Conservation (phyloP, 2,113 vertebrate species). For the Tragulus kanchil region DNA sequence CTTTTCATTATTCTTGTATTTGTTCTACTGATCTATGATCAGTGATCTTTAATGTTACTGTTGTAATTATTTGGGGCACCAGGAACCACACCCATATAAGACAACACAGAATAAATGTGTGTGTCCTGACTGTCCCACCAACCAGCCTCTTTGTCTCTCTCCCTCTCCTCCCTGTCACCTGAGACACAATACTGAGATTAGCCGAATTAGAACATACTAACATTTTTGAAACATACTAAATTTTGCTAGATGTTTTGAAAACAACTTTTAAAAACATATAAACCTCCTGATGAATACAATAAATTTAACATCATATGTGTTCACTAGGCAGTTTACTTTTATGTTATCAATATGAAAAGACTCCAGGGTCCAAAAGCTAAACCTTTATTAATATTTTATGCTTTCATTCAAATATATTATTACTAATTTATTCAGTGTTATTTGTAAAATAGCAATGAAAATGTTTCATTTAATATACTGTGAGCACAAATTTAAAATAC, state of each 20-base stretch:
- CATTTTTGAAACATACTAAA: not conserved
- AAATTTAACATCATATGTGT: not conserved
- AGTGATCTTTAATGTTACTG: not conserved
- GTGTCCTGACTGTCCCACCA: not conserved
- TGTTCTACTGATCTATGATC: not conserved
- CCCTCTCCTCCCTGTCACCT: not conserved
- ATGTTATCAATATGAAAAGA: not conserved
- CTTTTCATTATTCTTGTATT: not conserved
- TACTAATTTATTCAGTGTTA: not conserved
- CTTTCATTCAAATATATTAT: not conserved
- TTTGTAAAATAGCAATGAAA: not conserved
- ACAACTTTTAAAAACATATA: not conserved
- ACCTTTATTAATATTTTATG: not conserved
- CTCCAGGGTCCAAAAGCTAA: not conserved
- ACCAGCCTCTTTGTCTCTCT: not conserved
- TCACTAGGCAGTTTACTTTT: not conserved
- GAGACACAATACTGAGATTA: not conserved
- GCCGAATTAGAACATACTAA: not conserved
- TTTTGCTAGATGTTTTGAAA: not conserved
- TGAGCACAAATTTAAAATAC: not conserved
- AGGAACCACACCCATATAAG: not conserved
- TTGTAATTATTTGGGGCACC: not conserved
- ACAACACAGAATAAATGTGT: not conserved
- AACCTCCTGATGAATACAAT: not conserved
- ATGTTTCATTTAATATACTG: not conserved